phyloP scores from a whole-genome alignment of 2,888 invertebrate species.

The Papilio demoleus region DNA sequence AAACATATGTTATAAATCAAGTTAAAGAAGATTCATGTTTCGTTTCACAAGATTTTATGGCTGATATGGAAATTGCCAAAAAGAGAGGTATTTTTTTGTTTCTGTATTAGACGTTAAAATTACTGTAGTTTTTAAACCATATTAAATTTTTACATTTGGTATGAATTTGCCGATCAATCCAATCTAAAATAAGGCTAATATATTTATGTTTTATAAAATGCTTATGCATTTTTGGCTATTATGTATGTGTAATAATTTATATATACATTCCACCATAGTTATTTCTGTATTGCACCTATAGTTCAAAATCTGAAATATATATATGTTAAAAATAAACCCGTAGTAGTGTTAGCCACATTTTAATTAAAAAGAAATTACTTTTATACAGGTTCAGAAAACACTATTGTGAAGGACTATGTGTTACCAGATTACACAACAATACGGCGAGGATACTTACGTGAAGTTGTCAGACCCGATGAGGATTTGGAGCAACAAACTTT shows the following conservation, averaged over 20 bases:
- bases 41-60: conserved; percentile 92
- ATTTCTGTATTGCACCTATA: too few relatives aligned
- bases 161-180: too few relatives aligned
- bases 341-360: not conserved
- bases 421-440: conserved; percentile 97
- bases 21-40: conserved; percentile 99
- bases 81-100: conserved; percentile 61
- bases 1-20: conserved; percentile 99
- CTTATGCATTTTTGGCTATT: too few relatives aligned
- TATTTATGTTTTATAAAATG: too few relatives aligned
- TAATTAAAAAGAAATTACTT: not conserved
- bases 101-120: not conserved
- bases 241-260: too few relatives aligned
- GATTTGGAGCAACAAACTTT: conserved; percentile 89
- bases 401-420: conserved; percentile 94
- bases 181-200: too few relatives aligned
- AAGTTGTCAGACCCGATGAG: conserved; percentile 68
- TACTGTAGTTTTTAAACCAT: too few relatives aligned
- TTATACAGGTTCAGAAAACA: conserved; percentile 82
- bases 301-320: too few relatives aligned
- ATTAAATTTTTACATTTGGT: too few relatives aligned
- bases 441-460: conserved; percentile 88
- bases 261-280: too few relatives aligned
- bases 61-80: conserved; percentile 89
- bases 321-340: too few relatives aligned